Evolutionary conservation across 2,888 invertebrate species (phyloP).

Genomic region (Troglohyphantes excavatus): DNA sequence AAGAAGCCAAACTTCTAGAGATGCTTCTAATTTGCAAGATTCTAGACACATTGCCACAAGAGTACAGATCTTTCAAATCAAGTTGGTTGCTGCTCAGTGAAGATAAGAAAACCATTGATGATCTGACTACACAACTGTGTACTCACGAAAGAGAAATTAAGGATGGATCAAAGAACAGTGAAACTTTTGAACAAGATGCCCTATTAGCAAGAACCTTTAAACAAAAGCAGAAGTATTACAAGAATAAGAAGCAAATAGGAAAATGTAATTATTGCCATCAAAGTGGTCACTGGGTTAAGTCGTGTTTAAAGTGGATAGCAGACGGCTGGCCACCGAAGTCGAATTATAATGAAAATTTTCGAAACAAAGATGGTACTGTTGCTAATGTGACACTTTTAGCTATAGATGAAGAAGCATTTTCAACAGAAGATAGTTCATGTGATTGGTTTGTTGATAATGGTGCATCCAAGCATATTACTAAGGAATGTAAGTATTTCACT

Average conservation of each 20-base stretch:
- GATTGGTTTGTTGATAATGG: constrained; percentile 55
- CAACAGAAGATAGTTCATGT: background rate
- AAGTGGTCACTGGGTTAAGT: constrained; percentile 42
- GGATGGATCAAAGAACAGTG: background rate
- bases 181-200: background rate
- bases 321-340: constrained; percentile 44
- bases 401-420: background rate
- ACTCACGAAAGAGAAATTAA: constrained; percentile 34
- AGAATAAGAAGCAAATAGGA: background rate
- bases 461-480: constrained; percentile 42
- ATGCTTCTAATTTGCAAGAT: constrained; percentile 14
- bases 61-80: constrained; percentile 17
- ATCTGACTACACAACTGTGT: constrained; percentile 59
- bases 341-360: background rate
- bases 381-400: background rate
- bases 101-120: constrained; percentile 53
- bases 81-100: constrained; percentile 34
- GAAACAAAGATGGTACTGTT: background rate
- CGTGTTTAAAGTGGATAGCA: constrained; percentile 37
- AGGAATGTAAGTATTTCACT: background rate
- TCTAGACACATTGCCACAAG: constrained; percentile 34
- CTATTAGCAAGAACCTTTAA: background rate
- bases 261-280: constrained; percentile 64
- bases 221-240: background rate
- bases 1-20: background rate